phyloP scores from a whole-genome alignment of 2,797 vertebrate genomes.

The Lacerta viridis region DNA sequence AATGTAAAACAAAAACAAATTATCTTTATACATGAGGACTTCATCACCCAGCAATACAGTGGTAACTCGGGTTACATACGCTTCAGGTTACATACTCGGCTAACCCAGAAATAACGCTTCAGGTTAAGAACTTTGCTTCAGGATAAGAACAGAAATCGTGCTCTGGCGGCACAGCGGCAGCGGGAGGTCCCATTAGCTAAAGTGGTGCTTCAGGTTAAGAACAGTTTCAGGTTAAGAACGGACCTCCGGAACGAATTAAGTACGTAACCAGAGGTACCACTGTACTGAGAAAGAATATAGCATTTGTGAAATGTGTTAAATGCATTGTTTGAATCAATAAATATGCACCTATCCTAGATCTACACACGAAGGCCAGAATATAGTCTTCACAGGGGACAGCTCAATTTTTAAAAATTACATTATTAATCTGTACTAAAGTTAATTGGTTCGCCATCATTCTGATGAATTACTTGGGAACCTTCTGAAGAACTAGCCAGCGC shows the following conservation, averaged over 20 bases:
- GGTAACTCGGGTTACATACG: no score
- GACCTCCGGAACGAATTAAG: no score
- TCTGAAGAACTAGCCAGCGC: neutral
- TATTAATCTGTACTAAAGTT: slow-evolving; percentile 19
- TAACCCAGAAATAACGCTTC: no score
- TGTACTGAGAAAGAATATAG: neutral
- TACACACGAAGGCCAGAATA: neutral
- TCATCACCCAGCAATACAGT: neutral
- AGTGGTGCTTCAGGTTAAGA: no score
- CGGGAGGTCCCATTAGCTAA: no score
- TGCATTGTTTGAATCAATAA: neutral
- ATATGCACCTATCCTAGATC: neutral
- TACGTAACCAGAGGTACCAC: no score
- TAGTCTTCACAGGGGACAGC: neutral
- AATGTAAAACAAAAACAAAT: neutral
- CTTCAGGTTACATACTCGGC: no score
- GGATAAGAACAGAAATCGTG: no score
- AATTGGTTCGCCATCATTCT: slow-evolving; percentile 18
- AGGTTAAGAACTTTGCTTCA: no score
- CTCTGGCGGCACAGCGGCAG: no score
- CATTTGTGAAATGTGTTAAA: slow-evolving; percentile 3
- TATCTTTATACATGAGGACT: neutral
- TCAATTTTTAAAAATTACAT: slow-evolving; percentile 17
- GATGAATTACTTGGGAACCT: slow-evolving; percentile 31
- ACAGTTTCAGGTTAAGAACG: no score